These are phyloP conservation scores for Tenthredo distinguenda DNA, from an alignment of 2,888 invertebrate genomes.

Conservation along the genomic window DNA sequence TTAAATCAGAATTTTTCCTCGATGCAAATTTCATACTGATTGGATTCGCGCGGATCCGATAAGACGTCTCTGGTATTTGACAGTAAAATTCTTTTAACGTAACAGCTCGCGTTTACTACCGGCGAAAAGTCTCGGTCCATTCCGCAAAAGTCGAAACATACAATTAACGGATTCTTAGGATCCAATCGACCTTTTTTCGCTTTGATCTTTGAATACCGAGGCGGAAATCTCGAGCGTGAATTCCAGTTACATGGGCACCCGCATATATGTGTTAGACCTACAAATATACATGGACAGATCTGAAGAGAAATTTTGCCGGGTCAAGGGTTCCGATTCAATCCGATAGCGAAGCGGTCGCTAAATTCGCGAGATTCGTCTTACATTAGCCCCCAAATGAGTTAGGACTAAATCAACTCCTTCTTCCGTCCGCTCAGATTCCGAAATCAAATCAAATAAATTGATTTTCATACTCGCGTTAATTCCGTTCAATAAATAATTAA, in stretches of 20 bases:
- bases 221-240: neutral
- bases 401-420: neutral
- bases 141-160: neutral
- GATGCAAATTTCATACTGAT: neutral
- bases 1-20: neutral
- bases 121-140: neutral
- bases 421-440: neutral
- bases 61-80: neutral
- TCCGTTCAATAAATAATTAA: neutral
- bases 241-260: neutral
- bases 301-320: conserved; percentile 1
- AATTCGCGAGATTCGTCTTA: neutral
- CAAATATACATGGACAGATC: conserved; percentile 8
- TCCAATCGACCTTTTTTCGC: neutral
- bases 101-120: neutral
- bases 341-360: neutral
- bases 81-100: neutral
- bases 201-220: neutral
- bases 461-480: neutral
- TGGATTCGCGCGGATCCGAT: neutral
- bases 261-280: neutral
- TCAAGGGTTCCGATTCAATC: neutral
- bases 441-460: neutral
- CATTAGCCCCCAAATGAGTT: neutral
- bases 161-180: neutral